phyloP scores from a whole-genome alignment of 1,140 invertebrate genomes.

The Lepidurus couesii region DNA sequence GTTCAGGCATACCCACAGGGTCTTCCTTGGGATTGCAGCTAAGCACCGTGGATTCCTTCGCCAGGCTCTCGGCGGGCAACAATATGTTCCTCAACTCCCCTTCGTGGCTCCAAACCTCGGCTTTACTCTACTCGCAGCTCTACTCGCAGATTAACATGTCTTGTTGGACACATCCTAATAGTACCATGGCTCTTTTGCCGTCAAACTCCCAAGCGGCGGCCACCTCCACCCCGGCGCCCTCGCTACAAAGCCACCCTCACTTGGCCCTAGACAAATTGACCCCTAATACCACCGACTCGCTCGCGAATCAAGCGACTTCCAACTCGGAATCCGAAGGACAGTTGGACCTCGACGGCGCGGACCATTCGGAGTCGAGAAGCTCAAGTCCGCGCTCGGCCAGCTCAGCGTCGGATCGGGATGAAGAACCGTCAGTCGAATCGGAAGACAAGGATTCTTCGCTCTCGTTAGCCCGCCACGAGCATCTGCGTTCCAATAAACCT shows the following conservation, averaged over 20 bases:
- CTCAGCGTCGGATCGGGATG: not conserved
- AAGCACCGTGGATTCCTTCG: not conserved
- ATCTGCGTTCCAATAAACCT: not conserved
- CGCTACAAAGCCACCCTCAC: not conserved
- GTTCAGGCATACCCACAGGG: not conserved
- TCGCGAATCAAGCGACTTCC: not conserved
- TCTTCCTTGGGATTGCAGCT: not conserved
- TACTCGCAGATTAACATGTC: constrained; percentile 6
- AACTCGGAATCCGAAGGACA: not conserved
- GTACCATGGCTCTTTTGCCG: not conserved
- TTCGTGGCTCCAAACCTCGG: not conserved
- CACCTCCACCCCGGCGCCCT: not conserved
- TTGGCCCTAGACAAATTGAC: not conserved
- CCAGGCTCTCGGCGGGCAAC: not conserved
- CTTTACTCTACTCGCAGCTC: not conserved
- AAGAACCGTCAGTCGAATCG: not conserved
- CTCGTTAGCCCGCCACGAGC: not conserved
- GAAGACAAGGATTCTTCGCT: not conserved
- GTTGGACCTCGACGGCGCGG: not conserved
- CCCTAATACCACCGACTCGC: not conserved
- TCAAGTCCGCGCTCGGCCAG: not conserved
- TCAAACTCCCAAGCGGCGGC: not conserved
- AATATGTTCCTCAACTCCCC: constrained; percentile 11
- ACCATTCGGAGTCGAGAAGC: not conserved
- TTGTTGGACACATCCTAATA: not conserved